phyloP scores from a whole-genome alignment of 2,888 invertebrate genomes.

The Leptinotarsa rubiginosa region DNA sequence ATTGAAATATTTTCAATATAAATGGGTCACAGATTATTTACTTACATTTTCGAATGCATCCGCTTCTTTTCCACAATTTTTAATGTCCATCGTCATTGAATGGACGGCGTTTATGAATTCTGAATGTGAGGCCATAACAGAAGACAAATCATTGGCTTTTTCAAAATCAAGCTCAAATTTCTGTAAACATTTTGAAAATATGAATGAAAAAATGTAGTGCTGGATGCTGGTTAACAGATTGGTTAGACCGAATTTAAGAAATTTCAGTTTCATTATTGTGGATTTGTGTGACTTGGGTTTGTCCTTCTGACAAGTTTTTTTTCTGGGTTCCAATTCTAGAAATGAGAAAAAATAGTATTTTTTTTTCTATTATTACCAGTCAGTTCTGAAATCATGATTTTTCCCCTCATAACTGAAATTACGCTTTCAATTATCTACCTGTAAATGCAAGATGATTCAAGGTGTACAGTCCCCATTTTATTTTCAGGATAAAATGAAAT shows the following conservation, averaged over 20 bases:
- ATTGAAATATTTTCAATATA: no score
- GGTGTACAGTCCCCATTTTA: conserved; percentile 64
- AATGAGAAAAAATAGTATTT: neutral
- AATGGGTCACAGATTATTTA: conserved; percentile 9
- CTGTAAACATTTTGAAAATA: conserved; percentile 54
- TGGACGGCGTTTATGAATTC: conserved; percentile 59
- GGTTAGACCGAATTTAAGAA: conserved; percentile 58
- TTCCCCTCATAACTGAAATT: neutral
- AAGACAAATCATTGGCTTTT: conserved; percentile 59
- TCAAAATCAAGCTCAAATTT: conserved; percentile 61
- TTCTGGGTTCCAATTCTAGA: conserved; percentile 56
- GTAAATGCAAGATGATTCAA: conserved; percentile 59
- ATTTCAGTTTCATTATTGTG: conserved; percentile 52
- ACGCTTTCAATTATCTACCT: conserved; percentile 50
- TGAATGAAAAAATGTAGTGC: conserved; percentile 62
- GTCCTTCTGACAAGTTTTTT: conserved; percentile 27
- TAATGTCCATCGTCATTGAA: conserved; percentile 48
- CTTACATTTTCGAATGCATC: conserved; percentile 58
- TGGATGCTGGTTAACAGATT: conserved; percentile 61
- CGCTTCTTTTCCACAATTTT: conserved; percentile 48
- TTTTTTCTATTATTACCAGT: no score
- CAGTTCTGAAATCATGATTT: no score
- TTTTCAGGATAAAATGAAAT: conserved; percentile 61
- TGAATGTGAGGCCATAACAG: conserved; percentile 57
- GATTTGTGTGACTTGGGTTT: conserved; percentile 36